Base-by-base conservation (phyloP, 2,113 vertebrate genomes). In the Lepidothrix coronata region DNA sequence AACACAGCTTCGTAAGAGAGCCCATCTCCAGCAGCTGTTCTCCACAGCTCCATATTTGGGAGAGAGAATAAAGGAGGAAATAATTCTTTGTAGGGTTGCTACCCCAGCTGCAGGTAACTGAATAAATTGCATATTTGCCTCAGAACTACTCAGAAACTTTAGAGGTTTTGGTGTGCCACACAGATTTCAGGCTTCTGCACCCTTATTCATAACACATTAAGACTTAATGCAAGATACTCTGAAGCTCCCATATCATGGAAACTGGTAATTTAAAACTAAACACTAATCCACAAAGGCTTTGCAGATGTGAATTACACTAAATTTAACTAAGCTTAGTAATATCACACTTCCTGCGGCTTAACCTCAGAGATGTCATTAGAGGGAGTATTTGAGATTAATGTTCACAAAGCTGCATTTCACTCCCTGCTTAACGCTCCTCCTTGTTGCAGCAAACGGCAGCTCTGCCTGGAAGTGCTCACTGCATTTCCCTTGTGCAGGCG, bases 271-370 rank as follows among this genome's bases (percentile, higher is more conserved):
- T 94, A 85, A 92, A 46, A 92, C 63, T 41, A 85, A 92, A 70
- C 20, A 24, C 31, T 83, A 90, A 89, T 78, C 85, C 0, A 15
- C 46, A 51, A 48, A 70, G 52, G 61, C 62, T 68, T 85, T 81
- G 65, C 79, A 95, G 79, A 94, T 75, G 68, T 63, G 87, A 89
- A 78, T 93, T 87, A 73, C 49, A 49, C 59, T 84, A 81, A 92
- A 93, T 94, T 94, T 85, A 95, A 86, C 52, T 87, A 91, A 93
- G n/a, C 82, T 62, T 61, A 83, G 79, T 89, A 95, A 81, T 73
- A 86, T 55, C 71, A 52, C 44, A 80, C 54, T 75, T 96, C 43
- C 68, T 72, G 44, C 67, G 78, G 88, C 90, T 93, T 94, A 93
- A 93, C 67, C 76, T 95, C 46, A 68, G 86, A 86, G 68, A 93